A percentile compares a stretch with the other conserved stretches of the same genome.
These are phyloP conservation scores for Diacarnus erythraeanus DNA, from an alignment of 37 sponge, comb jelly and placozoan genomes.

Conservation along the genomic window DNA sequence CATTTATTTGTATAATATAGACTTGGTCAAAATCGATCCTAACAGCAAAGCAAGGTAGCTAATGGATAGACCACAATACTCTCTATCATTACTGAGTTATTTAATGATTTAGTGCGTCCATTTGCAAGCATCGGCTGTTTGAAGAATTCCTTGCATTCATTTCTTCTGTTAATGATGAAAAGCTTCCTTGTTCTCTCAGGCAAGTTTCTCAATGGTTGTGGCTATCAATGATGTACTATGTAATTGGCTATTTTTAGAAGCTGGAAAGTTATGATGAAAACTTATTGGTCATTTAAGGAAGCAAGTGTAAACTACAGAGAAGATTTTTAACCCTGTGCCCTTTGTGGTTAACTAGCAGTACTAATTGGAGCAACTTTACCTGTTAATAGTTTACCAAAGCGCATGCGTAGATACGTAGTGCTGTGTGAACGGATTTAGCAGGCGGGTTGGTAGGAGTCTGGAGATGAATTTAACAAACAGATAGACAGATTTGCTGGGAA, in stretches of 20 bases:
- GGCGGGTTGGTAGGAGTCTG: neutral
- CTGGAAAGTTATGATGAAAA: neutral
- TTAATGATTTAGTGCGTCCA: conserved; percentile 38
- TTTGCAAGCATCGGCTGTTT: conserved; percentile 61
- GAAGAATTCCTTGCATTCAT: conserved; percentile 47
- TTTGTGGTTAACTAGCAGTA: conserved; percentile 30
- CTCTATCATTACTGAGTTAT: neutral
- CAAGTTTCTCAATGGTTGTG: neutral
- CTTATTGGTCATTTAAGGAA: conserved; percentile 26
- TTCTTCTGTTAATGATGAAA: neutral
- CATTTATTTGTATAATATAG: no score
- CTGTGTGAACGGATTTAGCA: no score
- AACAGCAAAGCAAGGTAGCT: conserved; percentile 31
- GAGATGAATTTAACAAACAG: neutral
- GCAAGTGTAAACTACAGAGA: conserved; percentile 11
- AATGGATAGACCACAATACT: neutral
- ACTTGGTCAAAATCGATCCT: conserved; percentile 9
- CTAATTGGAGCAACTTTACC: conserved; percentile 27
- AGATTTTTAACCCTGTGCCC: conserved; percentile 27
- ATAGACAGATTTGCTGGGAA: no score
- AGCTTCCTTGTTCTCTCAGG: conserved; percentile 21
- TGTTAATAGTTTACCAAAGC: no score
- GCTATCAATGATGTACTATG: neutral
- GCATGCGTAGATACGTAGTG: no score
- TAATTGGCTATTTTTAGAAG: neutral